phyloP scores from a whole-genome alignment of 1,140 invertebrate genomes.

The Steinernema feltiae region DNA sequence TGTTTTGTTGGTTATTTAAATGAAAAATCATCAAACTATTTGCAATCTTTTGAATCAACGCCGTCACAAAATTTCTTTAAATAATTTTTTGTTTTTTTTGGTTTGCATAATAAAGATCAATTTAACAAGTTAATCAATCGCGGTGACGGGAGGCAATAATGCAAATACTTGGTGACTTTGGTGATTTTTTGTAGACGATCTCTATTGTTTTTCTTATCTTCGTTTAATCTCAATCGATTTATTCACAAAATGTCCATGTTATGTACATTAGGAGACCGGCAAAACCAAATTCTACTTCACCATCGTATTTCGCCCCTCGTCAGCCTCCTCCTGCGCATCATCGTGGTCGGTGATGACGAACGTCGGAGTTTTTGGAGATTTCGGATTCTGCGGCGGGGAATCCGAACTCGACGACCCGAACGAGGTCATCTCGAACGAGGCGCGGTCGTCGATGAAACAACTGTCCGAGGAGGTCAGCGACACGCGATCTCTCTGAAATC shows the following conservation, averaged over 20 bases:
- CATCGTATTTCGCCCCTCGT: neutral
- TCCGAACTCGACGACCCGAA: neutral
- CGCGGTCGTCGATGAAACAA: neutral
- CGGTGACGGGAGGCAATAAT: too few species aligned
- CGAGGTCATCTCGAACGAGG: neutral
- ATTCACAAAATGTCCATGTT: neutral
- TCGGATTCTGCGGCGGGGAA: neutral
- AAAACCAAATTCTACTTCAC: neutral
- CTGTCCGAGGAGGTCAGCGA: neutral
- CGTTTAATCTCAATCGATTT: neutral
- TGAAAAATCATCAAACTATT: too few species aligned
- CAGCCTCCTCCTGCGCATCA: neutral
- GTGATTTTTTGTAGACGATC: too few species aligned
- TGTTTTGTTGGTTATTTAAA: too few species aligned
- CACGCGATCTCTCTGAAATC: neutral
- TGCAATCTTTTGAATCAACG: too few species aligned
- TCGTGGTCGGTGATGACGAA: neutral
- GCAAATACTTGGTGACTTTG: too few species aligned
- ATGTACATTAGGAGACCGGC: constrained; percentile 7
- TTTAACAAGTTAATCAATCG: too few species aligned
- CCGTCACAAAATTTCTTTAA: too few species aligned
- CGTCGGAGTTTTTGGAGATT: neutral
- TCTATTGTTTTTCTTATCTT: too few species aligned
- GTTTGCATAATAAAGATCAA: too few species aligned
- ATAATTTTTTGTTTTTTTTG: too few species aligned